Evolutionary conservation across 2,797 vertebrate species (phyloP).

Genomic region (Trematomus bernacchii): DNA sequence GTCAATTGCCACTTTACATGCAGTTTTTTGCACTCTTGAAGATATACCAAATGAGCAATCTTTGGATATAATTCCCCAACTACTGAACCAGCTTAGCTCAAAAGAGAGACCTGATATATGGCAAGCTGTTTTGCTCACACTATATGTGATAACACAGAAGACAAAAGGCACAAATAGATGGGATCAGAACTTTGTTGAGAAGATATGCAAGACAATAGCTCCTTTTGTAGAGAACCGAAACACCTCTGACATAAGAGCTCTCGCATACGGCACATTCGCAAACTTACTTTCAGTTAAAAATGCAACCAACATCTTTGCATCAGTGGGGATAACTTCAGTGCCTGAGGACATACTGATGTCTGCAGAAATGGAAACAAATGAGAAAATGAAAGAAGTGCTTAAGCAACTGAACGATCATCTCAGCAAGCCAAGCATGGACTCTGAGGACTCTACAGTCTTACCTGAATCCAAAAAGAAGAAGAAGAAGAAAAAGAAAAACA

Average conservation of each 20-base stretch:
- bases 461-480: too few relatives aligned
- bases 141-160: constrained; percentile 71
- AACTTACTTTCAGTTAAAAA: too few relatives aligned
- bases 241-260: accelerated
- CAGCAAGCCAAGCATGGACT: too few relatives aligned
- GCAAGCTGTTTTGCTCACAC: neutral
- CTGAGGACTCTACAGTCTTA: neutral
- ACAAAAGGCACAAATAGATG: constrained; percentile 34
- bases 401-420: too few relatives aligned
- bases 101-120: accelerated
- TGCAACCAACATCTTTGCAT: constrained; percentile 29
- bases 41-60: constrained; percentile 53
- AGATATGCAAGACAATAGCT: too few relatives aligned
- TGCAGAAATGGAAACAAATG: constrained; percentile 49
- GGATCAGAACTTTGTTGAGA: neutral
- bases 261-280: neutral
- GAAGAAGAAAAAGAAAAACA: neutral
- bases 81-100: constrained; percentile 40
- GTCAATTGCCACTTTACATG: neutral
- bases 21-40: constrained; percentile 54
- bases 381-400: constrained; percentile 21
- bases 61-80: constrained; percentile 11
- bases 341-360: constrained; percentile 59
- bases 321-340: constrained; percentile 46
- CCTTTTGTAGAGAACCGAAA: accelerated